Base-by-base conservation (phyloP, 2,113 vertebrate species). In the Ariopsis seemanni region DNA sequence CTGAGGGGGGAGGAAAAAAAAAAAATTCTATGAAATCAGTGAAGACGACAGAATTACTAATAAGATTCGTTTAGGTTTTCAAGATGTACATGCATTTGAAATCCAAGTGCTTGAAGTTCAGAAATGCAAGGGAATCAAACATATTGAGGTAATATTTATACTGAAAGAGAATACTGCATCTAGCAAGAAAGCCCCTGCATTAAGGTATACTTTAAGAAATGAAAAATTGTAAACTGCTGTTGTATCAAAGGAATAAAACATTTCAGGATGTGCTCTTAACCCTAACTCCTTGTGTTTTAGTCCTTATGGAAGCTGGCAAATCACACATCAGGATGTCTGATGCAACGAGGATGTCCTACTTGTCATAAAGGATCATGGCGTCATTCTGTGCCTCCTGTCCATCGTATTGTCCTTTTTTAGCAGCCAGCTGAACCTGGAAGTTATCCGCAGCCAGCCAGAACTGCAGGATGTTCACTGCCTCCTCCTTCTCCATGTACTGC, bases 301-400 rank as follows among this genome's bases (percentile, higher is more conserved):
- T 67, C 65, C n/a, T 69, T 17, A 5, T 69, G n/a, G 0, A 63
- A 25, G 60, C 1, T 25, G n/a, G n/a, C 67, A 72, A n/a, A 25
- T 22, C 4, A 2, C 14, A 11, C 8, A n/a, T 72, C 34, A 11
- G 42, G 34, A 48, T 11, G 8, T 58, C 11, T 60, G 53, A 30
- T 67, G 62, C 55, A 69, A 83, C 9, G 55, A 34, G 18, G 58
- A 63, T 12, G 63, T 34, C 97, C 92, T 94, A 99, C 98, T 98
- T 99, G 94, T 99, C 98, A 71, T 99, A 99, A 85, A 99, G 96
- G 93, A 99, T 99, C 98, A 99, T 99, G 92, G 98, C 98, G 53
- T 99, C 98, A 0, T 98, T 99, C 91, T 99, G 98, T 27, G 98
- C 98, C 92, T 99, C 98, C 94, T 99, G 98, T 72, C 98, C 98